A percentile compares a stretch with the other conserved stretches of the same genome.
These are phyloP conservation scores for Callopanchax toddi DNA, from an alignment of 2,113 vertebrate genomes.

Conservation along the genomic window DNA sequence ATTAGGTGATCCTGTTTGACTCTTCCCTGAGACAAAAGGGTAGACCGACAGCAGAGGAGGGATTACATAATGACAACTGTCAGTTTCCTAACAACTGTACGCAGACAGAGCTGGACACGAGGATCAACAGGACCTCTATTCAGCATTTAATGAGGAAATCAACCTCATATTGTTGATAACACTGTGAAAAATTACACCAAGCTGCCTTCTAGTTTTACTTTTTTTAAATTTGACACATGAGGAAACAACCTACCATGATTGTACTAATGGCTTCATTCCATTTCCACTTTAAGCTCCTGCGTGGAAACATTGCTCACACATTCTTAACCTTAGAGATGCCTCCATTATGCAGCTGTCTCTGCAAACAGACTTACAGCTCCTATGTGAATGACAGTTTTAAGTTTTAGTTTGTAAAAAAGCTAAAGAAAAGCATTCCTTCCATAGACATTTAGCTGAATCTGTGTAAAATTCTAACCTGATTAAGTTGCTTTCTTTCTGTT, in stretches of 20 bases:
- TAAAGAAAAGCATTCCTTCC: too few relatives aligned
- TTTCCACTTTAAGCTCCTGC: constrained; percentile 29
- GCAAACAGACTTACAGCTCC: constrained; percentile 42
- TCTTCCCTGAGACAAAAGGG: constrained; percentile 13
- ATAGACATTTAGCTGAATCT: too few relatives aligned
- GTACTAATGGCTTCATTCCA: background rate
- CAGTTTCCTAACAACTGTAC: constrained; percentile 64
- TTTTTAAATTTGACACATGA: background rate
- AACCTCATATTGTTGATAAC: background rate
- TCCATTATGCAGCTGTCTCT: constrained; percentile 61
- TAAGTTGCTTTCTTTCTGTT: too few relatives aligned
- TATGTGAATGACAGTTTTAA: too few relatives aligned
- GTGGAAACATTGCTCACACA: constrained; percentile 40
- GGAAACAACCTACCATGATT: background rate
- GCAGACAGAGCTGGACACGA: background rate
- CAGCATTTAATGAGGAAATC: background rate
- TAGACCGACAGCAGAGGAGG: constrained; percentile 27
- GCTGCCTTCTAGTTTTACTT: background rate
- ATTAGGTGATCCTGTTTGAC: constrained; percentile 2
- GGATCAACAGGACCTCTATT: background rate
- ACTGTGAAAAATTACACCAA: background rate
- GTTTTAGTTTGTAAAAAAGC: too few relatives aligned
- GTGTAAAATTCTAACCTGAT: too few relatives aligned
- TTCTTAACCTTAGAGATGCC: constrained; percentile 48
- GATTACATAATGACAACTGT: constrained; percentile 55